Evolutionary conservation across 1,140 invertebrate genomes (phyloP), one percentile per base, ranked within the genome.

Genomic region (Oncopodura yosiiana): DNA sequence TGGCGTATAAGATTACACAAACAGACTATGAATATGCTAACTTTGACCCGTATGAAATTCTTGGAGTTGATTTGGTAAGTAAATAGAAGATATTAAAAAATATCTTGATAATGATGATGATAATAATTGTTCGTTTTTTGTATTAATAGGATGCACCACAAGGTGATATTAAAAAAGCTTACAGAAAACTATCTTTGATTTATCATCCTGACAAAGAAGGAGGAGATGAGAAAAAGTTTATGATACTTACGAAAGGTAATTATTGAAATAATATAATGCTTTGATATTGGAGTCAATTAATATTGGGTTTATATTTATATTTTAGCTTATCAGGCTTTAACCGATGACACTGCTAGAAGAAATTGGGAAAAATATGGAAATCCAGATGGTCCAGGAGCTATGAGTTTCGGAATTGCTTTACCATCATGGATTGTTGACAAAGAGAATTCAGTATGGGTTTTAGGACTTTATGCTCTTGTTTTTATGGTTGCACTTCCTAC

Each of bases 391-490:
- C 96, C 96, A 27, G 93, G 92, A 61, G 93, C 92, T 19, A 97
- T 94, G 81, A 92, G 88, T 65, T 98, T 99, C 80, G 95, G 96
- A 60, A 99, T 99, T 70, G 96, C 95, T 37, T 73, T 99, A 38
- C 96, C 96, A 18, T 97, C 94, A 49, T 99, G 95, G 95, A 97
- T 99, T 71, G 92, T 99, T n/a, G 94, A 98, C 69, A 94, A 96
- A 70, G 89, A 99, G 74, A 99, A 99, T 71, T 96, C 93, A 62
- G 81, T 98, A 30, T 96, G 91, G 90, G 94, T 97, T 8, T 75
- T 99, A 34, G 92, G 91, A 14, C 76, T 95, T 0, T 99, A 99
- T 75, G 92, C 83, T 18, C 73, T 98, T 37, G 84, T 99, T 1
- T 99, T 99, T 68, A 98, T 99, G 93, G 83, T 99, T 46, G 88